A percentile compares a stretch with the other conserved stretches of the same genome.
These are phyloP conservation scores for Noctua janthe DNA, from an alignment of 2,888 invertebrate genomes.

Conservation along the genomic window DNA sequence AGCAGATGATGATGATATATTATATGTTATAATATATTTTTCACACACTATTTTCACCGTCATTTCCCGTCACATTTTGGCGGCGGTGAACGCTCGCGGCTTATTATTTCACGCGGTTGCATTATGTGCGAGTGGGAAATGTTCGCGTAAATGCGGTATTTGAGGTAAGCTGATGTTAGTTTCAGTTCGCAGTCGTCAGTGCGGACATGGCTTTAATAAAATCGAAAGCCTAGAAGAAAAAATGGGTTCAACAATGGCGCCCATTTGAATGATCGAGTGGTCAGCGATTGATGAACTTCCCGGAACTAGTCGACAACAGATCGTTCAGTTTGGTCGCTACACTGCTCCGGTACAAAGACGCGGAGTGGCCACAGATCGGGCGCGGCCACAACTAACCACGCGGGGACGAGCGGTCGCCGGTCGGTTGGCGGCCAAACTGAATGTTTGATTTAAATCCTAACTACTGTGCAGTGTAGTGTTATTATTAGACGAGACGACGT, in stretches of 20 bases:
- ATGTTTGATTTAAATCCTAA: conserved; percentile 21
- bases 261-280: background rate
- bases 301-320: background rate
- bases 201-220: background rate
- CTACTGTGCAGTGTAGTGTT: background rate
- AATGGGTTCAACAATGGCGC: conserved; percentile 10
- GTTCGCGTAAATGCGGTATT: background rate
- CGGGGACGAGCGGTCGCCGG: background rate
- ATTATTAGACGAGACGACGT: background rate
- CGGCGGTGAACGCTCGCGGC: background rate
- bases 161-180: background rate
- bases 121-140: background rate
- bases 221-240: background rate
- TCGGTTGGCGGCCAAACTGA: background rate
- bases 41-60: background rate
- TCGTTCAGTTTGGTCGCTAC: background rate
- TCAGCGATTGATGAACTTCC: background rate
- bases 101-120: conserved; percentile 6
- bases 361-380: background rate
- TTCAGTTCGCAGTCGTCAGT: background rate
- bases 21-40: too few species aligned
- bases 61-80: background rate
- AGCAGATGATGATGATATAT: too few species aligned
- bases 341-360: background rate
- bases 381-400: background rate